Conservation (phyloP, 2,888 invertebrate species). For the Sminthurides aquaticus region DNA sequence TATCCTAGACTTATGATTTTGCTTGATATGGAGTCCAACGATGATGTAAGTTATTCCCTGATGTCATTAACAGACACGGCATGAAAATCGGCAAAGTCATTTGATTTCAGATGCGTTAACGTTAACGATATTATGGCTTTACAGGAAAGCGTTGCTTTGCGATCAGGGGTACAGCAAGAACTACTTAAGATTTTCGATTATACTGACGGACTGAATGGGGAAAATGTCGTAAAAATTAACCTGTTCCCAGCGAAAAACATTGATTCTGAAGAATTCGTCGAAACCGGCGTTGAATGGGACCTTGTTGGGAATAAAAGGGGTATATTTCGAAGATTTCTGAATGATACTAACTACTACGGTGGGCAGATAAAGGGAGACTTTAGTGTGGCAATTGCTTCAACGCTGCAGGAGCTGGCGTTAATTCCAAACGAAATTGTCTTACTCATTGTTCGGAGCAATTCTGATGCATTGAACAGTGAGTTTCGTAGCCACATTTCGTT, state of each 20-base stretch:
- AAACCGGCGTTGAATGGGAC: background rate
- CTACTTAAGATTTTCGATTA: background rate
- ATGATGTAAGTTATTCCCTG: too few species aligned
- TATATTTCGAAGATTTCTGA: background rate
- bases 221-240: background rate
- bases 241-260: background rate
- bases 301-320: background rate
- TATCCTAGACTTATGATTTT: constrained; percentile 29
- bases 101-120: too few species aligned
- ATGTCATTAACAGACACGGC: background rate
- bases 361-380: background rate
- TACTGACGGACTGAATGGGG: background rate
- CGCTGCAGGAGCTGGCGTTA: background rate
- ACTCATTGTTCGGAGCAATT: too few species aligned
- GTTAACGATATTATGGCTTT: too few species aligned
- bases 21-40: constrained; percentile 22
- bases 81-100: too few species aligned
- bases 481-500: too few species aligned
- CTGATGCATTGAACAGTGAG: too few species aligned
- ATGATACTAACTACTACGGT: background rate
- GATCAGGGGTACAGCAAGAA: background rate
- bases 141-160: background rate
- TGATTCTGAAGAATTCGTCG: background rate
- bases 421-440: background rate
- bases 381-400: background rate